These are phyloP conservation scores for Ovibos moschatus DNA, from an alignment of 2,113 vertebrate genomes.

Conservation along the genomic window DNA sequence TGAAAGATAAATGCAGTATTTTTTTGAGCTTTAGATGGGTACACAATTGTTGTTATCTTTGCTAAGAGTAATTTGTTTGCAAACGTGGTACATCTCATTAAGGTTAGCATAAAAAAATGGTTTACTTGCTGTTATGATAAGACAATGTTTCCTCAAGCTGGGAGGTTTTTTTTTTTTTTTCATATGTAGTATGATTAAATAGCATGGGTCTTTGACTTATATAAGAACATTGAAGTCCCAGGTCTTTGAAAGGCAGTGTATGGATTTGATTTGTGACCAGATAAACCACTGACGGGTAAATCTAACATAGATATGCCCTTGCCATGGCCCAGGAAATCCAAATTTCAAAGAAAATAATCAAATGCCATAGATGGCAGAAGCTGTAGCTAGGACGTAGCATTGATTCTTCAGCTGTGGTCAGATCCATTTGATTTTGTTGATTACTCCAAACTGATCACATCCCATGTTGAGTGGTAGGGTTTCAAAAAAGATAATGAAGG, in stretches of 20 bases:
- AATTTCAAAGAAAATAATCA: neutral
- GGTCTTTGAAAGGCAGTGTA: neutral
- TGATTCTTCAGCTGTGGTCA: neutral
- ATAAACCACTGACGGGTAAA: neutral
- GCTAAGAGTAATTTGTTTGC: neutral
- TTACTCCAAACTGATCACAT: neutral
- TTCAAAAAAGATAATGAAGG: neutral
- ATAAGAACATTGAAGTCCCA: neutral
- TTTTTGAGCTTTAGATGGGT: neutral
- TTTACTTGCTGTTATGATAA: neutral
- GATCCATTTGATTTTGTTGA: neutral
- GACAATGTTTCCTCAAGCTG: neutral
- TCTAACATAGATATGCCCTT: neutral
- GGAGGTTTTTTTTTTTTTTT: neutral
- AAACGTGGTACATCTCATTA: neutral
- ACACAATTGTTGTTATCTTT: slow-evolving; percentile 8
- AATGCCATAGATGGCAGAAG: neutral
- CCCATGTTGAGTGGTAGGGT: neutral
- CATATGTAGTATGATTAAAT: neutral
- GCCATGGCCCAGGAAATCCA: neutral
- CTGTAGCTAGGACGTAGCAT: neutral
- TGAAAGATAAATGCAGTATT: neutral
- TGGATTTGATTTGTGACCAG: neutral
- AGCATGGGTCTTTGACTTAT: neutral
- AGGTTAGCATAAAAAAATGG: neutral